A percentile compares a stretch with the other conserved stretches of the same genome.
phyloP scores from a whole-genome alignment of 2,113 vertebrate species.

The Sylvia atricapilla region DNA sequence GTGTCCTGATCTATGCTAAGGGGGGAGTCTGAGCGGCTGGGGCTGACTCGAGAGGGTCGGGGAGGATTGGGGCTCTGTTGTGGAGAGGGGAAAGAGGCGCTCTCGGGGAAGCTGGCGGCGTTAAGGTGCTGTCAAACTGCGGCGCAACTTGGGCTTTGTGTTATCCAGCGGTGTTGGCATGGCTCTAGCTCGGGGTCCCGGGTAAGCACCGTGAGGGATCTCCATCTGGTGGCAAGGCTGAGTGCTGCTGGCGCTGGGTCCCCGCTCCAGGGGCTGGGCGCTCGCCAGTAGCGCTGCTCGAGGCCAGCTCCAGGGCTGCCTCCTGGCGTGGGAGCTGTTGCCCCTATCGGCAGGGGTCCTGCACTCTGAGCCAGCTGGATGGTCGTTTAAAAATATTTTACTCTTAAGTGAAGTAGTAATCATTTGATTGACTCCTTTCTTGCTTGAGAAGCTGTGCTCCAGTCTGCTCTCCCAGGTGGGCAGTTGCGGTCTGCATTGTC shows the following conservation, averaged over 20 bases:
- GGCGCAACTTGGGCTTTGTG: constrained; percentile 6
- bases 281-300: not conserved
- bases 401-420: not conserved
- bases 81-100: not conserved
- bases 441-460: not conserved
- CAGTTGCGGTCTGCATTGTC: fast-evolving
- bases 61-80: fast-evolving
- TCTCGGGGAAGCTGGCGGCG: not conserved
- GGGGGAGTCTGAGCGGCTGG: too few relatives aligned
- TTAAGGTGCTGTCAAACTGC: constrained; percentile 17
- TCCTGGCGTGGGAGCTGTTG: not conserved
- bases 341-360: not conserved
- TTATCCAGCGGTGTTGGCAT: not conserved
- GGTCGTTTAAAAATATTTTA: not conserved
- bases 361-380: fast-evolving
- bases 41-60: not conserved
- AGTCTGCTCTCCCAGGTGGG: not conserved
- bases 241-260: not conserved
- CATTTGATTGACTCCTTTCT: not conserved
- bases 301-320: not conserved
- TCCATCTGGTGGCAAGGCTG: constrained; percentile 36
- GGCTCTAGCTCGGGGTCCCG: not conserved
- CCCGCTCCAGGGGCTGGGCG: not conserved
- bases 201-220: not conserved
- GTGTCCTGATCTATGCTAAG: too few relatives aligned